Evolutionary conservation across 2,888 invertebrate genomes (phyloP).

Genomic region (Megastigmus dorsalis): DNA sequence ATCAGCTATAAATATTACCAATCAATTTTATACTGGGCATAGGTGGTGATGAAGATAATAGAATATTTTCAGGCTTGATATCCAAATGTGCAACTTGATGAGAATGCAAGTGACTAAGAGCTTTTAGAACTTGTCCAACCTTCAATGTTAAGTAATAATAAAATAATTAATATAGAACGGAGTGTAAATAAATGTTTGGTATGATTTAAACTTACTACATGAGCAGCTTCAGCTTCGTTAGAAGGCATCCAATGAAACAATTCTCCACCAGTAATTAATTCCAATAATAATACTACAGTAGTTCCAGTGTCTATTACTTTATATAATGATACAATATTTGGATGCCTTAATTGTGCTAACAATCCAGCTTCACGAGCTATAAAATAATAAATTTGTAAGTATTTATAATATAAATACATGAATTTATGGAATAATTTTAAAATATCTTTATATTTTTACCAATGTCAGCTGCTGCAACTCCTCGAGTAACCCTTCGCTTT

Average conservation of each 20-base stretch:
- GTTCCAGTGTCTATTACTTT: conserved; percentile 79
- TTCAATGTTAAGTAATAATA: conserved; percentile 57
- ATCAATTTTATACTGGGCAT: conserved; percentile 79
- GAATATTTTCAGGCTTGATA: conserved; percentile 82
- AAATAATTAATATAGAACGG: not conserved
- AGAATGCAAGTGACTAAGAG: conserved; percentile 79
- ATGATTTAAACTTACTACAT: conserved; percentile 74
- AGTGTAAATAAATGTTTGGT: conserved; percentile 13
- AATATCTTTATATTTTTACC: conserved; percentile 61
- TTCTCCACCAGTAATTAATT: conserved; percentile 81
- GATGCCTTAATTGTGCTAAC: conserved; percentile 77
- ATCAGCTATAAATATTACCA: conserved; percentile 61
- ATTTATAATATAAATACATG: not conserved
- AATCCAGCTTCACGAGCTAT: conserved; percentile 77
- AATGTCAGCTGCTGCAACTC: conserved; percentile 78
- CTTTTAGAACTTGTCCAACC: conserved; percentile 78
- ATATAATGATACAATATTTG: conserved; percentile 79
- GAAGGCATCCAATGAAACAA: conserved; percentile 78
- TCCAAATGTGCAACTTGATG: conserved; percentile 81
- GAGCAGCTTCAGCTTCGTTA: conserved; percentile 78
- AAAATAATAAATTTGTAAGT: conserved; percentile 5
- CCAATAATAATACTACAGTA: conserved; percentile 79
- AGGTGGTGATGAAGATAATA: conserved; percentile 75
- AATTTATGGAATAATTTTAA: not conserved
- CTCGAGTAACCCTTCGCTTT: conserved; percentile 77